These are phyloP conservation scores for Eugnorisma glareosa DNA, from an alignment of 2,888 invertebrate species.

Conservation along the genomic window DNA sequence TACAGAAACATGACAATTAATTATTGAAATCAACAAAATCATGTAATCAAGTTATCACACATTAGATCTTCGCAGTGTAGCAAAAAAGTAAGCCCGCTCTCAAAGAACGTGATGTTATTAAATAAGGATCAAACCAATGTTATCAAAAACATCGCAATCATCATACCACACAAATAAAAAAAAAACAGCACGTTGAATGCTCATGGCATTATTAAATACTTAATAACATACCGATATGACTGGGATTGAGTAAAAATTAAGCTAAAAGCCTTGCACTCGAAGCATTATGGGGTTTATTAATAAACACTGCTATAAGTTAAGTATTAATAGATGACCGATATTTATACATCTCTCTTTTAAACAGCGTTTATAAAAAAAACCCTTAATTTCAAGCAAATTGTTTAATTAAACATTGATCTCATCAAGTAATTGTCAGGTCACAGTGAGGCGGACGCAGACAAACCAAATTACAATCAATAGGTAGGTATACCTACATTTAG, in stretches of 20 bases:
- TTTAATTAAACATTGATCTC: conserved; percentile 28
- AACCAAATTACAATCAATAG: conserved; percentile 45
- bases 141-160: conserved; percentile 25
- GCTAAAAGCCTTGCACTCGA: neutral
- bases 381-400: neutral
- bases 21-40: conserved; percentile 26
- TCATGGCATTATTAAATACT: neutral
- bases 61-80: neutral
- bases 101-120: conserved; percentile 14
- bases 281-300: neutral
- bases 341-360: neutral
- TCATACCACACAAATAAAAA: neutral
- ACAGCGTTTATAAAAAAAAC: neutral
- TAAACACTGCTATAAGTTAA: neutral
- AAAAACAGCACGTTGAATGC: neutral
- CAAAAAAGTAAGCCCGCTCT: conserved; percentile 1
- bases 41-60: neutral
- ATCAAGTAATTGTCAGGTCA: conserved; percentile 44
- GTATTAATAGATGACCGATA: neutral
- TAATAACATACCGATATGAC: neutral
- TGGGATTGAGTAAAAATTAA: conserved; percentile 12
- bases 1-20: conserved; percentile 53
- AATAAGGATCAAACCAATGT: neutral
- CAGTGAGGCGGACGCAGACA: conserved; percentile 49
- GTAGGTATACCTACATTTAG: conserved; percentile 26